Evolutionary conservation across 2,888 invertebrate species (phyloP), one percentile per base, ranked within the genome.

Genomic region (Eristalis arbustorum): DNA sequence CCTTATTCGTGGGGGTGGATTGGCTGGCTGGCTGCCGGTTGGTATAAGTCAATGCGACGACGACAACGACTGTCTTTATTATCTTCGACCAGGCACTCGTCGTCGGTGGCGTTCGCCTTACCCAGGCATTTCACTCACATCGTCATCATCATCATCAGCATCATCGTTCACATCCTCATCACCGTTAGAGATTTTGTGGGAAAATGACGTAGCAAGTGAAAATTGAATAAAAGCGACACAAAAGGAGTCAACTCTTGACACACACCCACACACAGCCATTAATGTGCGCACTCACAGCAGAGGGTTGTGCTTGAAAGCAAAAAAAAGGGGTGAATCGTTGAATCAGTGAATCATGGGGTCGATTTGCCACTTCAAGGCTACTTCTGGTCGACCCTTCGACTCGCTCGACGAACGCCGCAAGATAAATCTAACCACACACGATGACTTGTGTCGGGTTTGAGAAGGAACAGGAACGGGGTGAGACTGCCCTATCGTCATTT

Each of bases 61-160:
- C 22, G 80, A 80, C 75, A 85, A 81, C 76, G 84, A 85, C 73
- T 69, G 84, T 81, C 84, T 85, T 77, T 85, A 85, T 85, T 85
- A 85, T 85, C 84, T 85, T 81, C 68, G 81, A 62, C 81, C 84
- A 85, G 84, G 73, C 81, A 85, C 76, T 77, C 81, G 71, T 59
- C 61, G 49, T 74, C 56, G 49, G n/a, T n/a, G 18, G 6, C 2
- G 49, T n/a, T 18, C 67, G 67, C 73, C 72, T n/a, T n/a, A 72
- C 37, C 57, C 34, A 68, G 31, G 31, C 42, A 66, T 31, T 31
- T 31, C 31, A 31, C 31, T 31, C 68, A 25, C 25, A 25, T 25
- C 25, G 25, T 25, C 25, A 25, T 3, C 25, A 74, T 57, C 62
- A 74, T 64, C 77, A 25, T 3, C 25, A 74, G 40, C 62, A 74